Evolutionary conservation across 23 tunicate species (phyloP), one percentile per base, ranked within the genome.

Genomic region (Phallusia fumigata): DNA sequence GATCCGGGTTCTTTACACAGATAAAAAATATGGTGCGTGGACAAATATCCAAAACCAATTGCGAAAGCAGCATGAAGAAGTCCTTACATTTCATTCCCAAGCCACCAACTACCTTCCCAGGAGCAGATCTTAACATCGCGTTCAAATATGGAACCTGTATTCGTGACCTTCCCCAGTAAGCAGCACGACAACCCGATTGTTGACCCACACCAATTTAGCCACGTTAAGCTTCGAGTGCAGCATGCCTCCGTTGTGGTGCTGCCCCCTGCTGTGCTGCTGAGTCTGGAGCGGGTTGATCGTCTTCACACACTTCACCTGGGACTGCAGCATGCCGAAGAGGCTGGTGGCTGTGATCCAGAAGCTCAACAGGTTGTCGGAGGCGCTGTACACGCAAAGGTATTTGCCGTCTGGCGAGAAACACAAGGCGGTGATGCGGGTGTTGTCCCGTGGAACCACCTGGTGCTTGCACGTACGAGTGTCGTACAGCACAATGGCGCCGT

Each of bases 371-470:
- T 90, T 88, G 28, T 95, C 99, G 1, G 65, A 44, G 13, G 86
- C 87, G 77, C 92, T 86, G 81, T 90, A 95, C 33, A 87, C 95
- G 75, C 90, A 78, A 28, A 95, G 83, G 77, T 95, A 90, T 73
- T 84, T 83, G 19, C 99, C 99, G 21, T 95, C 99, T 0, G 99
- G 99, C 0, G 99, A 95, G 80, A 95, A 95, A 30, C 96, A 93
- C 26, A 95, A 83, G 19, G 99, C 94, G 18, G 99, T 86, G 15
- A 95, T 87, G 24, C 79, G 45, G 30, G 79, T 24, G 19, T 40
- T 33, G 74, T 81, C 83, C 22, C 86, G 76, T 0, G 85, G 79
- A 18, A 90, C 74, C 64, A 86, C 84, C 52, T 90, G 95, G 69
- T 90, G 91, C 36, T 95, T 95, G 76, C 87, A 83, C 0, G 95